Conservation (phyloP, 1,140 invertebrate species). For the Ylistrum balloti region DNA sequence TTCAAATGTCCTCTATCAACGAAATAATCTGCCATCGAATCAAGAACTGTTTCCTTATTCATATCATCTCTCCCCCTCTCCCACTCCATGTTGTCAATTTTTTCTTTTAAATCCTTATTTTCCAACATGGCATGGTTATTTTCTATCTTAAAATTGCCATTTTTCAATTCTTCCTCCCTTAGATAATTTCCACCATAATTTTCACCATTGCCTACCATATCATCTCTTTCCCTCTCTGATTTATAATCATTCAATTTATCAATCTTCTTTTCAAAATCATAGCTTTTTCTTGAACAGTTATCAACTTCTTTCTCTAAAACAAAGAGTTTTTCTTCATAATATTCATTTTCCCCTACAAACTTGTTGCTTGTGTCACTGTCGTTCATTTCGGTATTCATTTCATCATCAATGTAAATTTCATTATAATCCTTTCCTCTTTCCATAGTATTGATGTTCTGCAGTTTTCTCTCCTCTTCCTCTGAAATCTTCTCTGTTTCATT, state of each 20-base stretch:
- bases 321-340: background rate
- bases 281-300: background rate
- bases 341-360: background rate
- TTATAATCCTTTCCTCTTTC: background rate
- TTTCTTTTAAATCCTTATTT: background rate
- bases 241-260: constrained; percentile 6
- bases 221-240: background rate
- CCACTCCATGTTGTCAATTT: background rate
- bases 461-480: background rate
- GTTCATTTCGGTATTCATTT: background rate
- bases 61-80: background rate
- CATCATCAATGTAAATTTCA: background rate
- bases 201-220: background rate
- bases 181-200: background rate
- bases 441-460: background rate
- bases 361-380: background rate
- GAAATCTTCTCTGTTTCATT: background rate
- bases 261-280: background rate
- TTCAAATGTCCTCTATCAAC: background rate
- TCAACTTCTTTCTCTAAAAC: background rate
- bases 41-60: background rate
- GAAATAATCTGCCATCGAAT: too few relatives aligned
- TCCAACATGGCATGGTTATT: background rate
- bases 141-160: background rate
- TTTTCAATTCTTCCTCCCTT: background rate